Conservation (phyloP, 2,888 invertebrate species). For the Heteromyza rotundicornis region DNA sequence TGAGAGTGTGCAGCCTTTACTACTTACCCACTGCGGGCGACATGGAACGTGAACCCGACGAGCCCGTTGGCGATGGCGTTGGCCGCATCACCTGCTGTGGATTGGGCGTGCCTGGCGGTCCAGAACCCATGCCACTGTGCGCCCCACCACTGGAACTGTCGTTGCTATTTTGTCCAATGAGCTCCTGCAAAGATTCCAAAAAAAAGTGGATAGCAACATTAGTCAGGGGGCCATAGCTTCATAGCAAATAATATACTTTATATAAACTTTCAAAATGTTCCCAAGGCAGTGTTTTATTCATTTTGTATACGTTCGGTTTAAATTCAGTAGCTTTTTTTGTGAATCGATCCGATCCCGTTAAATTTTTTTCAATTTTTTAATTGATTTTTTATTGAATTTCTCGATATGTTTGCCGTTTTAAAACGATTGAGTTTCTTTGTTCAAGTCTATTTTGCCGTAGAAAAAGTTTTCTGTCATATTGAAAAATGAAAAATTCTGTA, state of each 20-base stretch:
- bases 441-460: not conserved
- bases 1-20: conserved; percentile 1
- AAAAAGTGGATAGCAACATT: not conserved
- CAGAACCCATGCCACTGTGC: conserved; percentile 71
- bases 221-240: not conserved
- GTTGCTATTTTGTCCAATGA: conserved; percentile 86
- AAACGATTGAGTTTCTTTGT: not conserved
- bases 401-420: not conserved
- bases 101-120: conserved; percentile 68
- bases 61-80: conserved; percentile 91
- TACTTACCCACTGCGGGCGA: conserved; percentile 94
- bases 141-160: conserved; percentile 79
- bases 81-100: conserved; percentile 85
- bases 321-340: not conserved
- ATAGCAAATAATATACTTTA: conserved; percentile 32
- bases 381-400: not conserved
- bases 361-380: not conserved
- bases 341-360: not conserved
- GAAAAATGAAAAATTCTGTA: too few species aligned
- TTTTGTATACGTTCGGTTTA: conserved; percentile 17
- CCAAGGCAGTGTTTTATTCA: conserved; percentile 41
- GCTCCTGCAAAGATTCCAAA: conserved; percentile 68
- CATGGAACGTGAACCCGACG: conserved; percentile 94
- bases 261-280: conserved; percentile 43
- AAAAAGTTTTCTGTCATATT: not conserved